Evolutionary conservation across 2,888 invertebrate genomes (phyloP), one percentile per base, ranked within the genome.

Genomic region (Hydraecia micacea): DNA sequence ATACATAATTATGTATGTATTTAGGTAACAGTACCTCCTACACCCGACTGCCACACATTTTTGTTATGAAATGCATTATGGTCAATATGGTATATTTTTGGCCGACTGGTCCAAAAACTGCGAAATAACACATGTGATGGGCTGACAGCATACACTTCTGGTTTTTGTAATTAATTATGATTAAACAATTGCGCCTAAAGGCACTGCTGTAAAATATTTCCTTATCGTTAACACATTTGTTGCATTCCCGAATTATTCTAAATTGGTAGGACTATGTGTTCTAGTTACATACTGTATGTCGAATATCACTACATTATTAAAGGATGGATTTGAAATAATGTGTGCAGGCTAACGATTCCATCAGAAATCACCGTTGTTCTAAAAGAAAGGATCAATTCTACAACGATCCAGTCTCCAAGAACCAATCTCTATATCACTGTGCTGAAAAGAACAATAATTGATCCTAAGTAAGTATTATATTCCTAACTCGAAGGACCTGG

Each of bases 151-250:
- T 13, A 58, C 81, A 69, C 63, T 80, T 80, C 79, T 74, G 74
- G 28, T 55, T 68, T 79, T 80, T 69, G n/a, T 75, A 49, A 75
- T 69, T 39, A 81, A 68, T 69, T 67, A 81, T 75, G 75, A 74
- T 18, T n/a, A 80, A 21, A 25, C 67, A 80, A 49, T 55, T 52
- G 42, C n/a, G 32, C 39, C 15, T 79, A 52, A 52, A 60, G 66
- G 66, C n/a, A 52, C 58, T 60, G 28, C 15, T 67, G 42, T 67
- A 18, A 25, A 55, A 60, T 36, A 42, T 58, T 66, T 72, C 39
- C 55, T 39, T 49, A 58, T 58, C 46, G 15, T 55, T 58, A 79
- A 71, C n/a, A 49, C 9, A 55, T 65, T 63, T 28, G 42, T 63
- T 52, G 39, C n/a, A 49, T 42, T 60, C 32, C 15, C 49, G 13